phyloP scores from a whole-genome alignment of 2,797 vertebrate species.

The Chrosomus eos region DNA sequence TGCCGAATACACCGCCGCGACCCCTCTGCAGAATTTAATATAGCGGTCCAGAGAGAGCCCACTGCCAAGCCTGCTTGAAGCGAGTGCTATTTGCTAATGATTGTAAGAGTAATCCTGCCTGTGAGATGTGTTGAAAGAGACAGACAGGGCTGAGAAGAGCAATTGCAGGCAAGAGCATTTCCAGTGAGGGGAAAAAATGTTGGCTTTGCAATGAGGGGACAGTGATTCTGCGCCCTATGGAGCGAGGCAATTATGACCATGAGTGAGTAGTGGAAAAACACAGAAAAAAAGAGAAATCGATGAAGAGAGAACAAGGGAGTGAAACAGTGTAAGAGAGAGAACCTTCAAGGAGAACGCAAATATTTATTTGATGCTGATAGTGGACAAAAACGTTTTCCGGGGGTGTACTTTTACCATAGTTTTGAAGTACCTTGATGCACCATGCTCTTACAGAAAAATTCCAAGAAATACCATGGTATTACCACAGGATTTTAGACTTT shows the following conservation, averaged over 20 bases:
- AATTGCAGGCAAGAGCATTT: conserved; percentile 15
- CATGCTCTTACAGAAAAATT: not conserved
- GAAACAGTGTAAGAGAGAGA: conserved; percentile 5
- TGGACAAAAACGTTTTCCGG: conserved; percentile 13
- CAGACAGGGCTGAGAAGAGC: conserved; percentile 28
- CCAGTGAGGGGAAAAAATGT: not conserved
- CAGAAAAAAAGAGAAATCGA: not conserved
- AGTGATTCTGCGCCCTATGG: conserved; percentile 54
- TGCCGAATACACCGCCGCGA: not conserved
- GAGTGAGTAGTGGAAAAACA: conserved; percentile 63
- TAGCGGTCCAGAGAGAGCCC: conserved; percentile 20
- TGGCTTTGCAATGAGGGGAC: conserved; percentile 50
- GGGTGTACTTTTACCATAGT: too few species aligned
- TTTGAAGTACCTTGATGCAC: not conserved
- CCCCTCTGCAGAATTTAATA: conserved; percentile 37
- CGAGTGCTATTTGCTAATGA: conserved; percentile 47
- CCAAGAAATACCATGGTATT: too few species aligned
- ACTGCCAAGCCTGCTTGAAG: conserved; percentile 41
- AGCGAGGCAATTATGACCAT: conserved; percentile 56
- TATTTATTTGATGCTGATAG: not conserved
- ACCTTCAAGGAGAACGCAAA: conserved; percentile 1
- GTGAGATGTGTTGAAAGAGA: conserved; percentile 49
- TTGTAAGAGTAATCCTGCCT: conserved; percentile 44
- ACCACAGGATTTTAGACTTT: not conserved
- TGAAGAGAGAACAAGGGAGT: conserved; percentile 45